Percentiles rank a stretch among this genome's conserved stretches.
These are phyloP conservation scores for Stegastes partitus DNA, from an alignment of 2,113 vertebrate genomes.

Conservation along the genomic window DNA sequence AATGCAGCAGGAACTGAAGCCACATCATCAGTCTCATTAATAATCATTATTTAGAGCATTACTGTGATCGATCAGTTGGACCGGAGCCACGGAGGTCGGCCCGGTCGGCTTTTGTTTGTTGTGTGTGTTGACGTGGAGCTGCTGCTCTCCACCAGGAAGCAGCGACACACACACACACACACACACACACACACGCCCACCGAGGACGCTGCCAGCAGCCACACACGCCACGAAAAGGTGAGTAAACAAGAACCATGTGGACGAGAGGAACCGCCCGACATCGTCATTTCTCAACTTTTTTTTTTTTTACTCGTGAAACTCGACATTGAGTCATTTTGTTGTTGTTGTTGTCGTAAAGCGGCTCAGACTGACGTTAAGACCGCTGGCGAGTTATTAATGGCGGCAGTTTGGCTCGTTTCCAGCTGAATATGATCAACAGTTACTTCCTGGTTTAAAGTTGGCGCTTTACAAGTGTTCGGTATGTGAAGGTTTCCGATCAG, in stretches of 20 bases:
- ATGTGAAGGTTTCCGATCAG: background rate
- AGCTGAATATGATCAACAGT: background rate
- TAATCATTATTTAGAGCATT: too few species aligned
- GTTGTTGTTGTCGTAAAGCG: too few species aligned
- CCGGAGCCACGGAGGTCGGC: too few species aligned
- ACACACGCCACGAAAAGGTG: conserved; percentile 49
- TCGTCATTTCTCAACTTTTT: background rate
- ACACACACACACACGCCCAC: background rate
- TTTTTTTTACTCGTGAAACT: background rate
- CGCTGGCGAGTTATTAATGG: conserved; percentile 4
- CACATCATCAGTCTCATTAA: too few species aligned
- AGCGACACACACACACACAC: conserved; percentile 24
- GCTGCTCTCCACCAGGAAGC: conserved; percentile 73
- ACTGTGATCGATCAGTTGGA: too few species aligned
- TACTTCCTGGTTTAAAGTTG: background rate
- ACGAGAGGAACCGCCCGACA: background rate
- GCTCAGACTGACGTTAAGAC: background rate
- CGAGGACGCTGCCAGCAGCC: conserved; percentile 5
- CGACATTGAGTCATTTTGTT: background rate
- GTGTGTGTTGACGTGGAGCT: conserved; percentile 49
- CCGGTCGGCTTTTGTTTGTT: too few species aligned
- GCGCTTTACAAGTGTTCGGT: background rate
- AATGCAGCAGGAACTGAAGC: too few species aligned
- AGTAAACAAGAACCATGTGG: conserved; percentile 42
- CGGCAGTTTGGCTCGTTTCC: background rate